phyloP scores from a whole-genome alignment of 1,140 invertebrate genomes.

The Penaeus chinensis region DNA sequence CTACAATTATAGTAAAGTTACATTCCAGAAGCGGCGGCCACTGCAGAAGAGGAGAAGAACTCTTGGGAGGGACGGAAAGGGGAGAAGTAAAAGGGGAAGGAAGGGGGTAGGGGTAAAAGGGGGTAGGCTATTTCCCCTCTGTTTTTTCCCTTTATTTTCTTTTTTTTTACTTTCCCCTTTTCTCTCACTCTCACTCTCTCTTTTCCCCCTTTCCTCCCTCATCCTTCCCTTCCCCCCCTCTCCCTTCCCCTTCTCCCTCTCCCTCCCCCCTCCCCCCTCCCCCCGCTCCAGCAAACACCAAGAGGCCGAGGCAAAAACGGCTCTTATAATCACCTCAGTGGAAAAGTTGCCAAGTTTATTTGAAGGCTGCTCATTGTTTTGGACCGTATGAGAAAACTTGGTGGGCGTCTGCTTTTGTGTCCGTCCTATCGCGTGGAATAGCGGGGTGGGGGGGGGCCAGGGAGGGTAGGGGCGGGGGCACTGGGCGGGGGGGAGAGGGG shows the following conservation, averaged over 20 bases:
- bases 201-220: background rate
- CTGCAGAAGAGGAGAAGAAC: no score
- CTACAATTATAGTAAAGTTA: no score
- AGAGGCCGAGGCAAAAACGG: conserved; percentile 17
- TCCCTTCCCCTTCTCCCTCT: background rate
- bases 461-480: background rate
- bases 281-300: background rate
- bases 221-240: background rate
- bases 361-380: conserved; percentile 35
- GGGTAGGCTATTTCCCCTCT: background rate
- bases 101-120: no score
- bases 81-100: background rate
- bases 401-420: conserved; percentile 19
- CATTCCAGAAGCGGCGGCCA: no score
- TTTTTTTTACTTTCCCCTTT: background rate
- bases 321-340: conserved; percentile 40
- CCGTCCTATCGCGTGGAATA: conserved; percentile 38
- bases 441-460: background rate
- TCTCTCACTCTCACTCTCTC: background rate
- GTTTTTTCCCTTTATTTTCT: no score
- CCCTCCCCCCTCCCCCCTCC: background rate
- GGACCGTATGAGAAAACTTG: conserved; percentile 41
- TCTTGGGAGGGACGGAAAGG: background rate
- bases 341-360: conserved; percentile 43
- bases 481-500: background rate